Evolutionary conservation across 2,888 invertebrate genomes (phyloP).

Genomic region (Anticlea derivata): DNA sequence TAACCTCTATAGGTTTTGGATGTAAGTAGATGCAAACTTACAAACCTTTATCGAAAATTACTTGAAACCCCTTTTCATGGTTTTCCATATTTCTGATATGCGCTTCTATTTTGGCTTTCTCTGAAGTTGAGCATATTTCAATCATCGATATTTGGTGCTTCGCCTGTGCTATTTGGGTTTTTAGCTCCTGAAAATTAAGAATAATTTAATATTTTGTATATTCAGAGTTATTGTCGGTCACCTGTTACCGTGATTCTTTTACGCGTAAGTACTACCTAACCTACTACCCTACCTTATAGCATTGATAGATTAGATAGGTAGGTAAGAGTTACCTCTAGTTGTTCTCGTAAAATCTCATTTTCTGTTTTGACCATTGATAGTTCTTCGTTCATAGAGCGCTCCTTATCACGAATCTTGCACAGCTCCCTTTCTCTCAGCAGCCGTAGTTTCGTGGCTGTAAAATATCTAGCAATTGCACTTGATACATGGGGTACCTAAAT

Average conservation of each 20-base stretch:
- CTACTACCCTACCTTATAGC: too few species aligned
- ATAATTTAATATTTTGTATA: too few species aligned
- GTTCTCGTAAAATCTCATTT: slow-evolving; percentile 49
- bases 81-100: slow-evolving; percentile 47
- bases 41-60: slow-evolving; percentile 56
- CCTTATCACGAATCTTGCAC: slow-evolving; percentile 49
- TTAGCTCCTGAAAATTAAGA: slow-evolving; percentile 48
- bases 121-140: slow-evolving; percentile 60
- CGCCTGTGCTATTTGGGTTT: slow-evolving; percentile 51
- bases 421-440: slow-evolving; percentile 48
- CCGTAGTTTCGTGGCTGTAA: slow-evolving; percentile 56
- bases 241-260: too few species aligned
- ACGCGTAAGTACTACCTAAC: too few species aligned
- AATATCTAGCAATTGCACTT: not conserved
- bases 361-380: slow-evolving; percentile 49
- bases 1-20: too few species aligned
- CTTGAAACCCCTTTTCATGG: slow-evolving; percentile 53
- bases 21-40: not conserved
- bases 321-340: slow-evolving; percentile 56
- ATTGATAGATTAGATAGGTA: slow-evolving; percentile 1
- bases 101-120: slow-evolving; percentile 54
- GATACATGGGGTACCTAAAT: not conserved
- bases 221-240: too few species aligned
- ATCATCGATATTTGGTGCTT: slow-evolving; percentile 59
- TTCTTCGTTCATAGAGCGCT: slow-evolving; percentile 53